These are phyloP conservation scores for Aphidius colemani DNA, from an alignment of 2,888 invertebrate genomes.

Conservation along the genomic window DNA sequence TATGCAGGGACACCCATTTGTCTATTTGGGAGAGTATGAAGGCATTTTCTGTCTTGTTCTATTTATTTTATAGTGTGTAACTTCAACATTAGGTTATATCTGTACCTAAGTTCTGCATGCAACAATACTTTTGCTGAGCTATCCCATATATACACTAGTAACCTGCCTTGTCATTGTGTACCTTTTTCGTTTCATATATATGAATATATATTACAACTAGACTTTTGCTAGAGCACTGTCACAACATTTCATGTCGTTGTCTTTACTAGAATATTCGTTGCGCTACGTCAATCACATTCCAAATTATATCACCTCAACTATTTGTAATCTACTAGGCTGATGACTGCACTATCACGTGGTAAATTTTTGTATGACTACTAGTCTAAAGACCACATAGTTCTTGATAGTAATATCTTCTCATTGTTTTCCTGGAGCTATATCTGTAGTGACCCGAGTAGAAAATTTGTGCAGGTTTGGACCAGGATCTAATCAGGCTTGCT, in stretches of 20 bases:
- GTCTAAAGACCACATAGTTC: no score
- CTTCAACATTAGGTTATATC: background rate
- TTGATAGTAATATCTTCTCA: no score
- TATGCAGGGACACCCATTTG: conserved; percentile 62
- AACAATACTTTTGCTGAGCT: conserved; percentile 27
- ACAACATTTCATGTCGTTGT: conserved; percentile 25
- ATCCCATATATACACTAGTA: background rate
- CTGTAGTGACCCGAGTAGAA: no score
- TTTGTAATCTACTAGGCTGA: no score
- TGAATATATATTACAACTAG: conserved; percentile 25
- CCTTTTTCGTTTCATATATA: conserved; percentile 9
- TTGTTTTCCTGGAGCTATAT: no score
- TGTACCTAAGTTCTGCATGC: conserved; percentile 16
- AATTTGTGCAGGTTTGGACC: no score
- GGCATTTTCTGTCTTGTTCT: conserved; percentile 25
- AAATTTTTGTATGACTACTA: no score
- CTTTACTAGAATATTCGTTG: conserved; percentile 39
- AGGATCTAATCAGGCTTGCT: no score
- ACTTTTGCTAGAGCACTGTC: conserved; percentile 19
- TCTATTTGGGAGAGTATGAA: conserved; percentile 50
- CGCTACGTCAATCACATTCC: conserved; percentile 45
- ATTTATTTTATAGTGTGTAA: conserved; percentile 20
- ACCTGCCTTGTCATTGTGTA: conserved; percentile 9
- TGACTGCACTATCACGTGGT: no score
- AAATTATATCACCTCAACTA: conserved; percentile 39